These are phyloP conservation scores for Amorpha juglandis DNA, from an alignment of 2,888 invertebrate species.

Conservation along the genomic window DNA sequence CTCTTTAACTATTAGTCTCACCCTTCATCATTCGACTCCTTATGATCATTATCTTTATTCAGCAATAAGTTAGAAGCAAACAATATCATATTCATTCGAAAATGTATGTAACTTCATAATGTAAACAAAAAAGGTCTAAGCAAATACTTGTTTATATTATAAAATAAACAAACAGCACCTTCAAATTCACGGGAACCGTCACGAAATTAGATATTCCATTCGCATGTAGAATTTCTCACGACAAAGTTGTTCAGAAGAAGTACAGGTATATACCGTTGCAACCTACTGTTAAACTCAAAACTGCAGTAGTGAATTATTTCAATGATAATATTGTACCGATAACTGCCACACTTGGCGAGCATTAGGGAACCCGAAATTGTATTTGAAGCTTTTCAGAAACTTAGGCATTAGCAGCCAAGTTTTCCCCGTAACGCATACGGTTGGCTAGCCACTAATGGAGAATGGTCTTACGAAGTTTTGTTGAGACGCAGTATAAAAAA, in stretches of 20 bases:
- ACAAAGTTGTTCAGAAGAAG: neutral
- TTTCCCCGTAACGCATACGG: constrained; percentile 74
- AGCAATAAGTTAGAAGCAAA: too few species aligned
- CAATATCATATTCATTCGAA: neutral
- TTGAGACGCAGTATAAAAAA: constrained; percentile 49
- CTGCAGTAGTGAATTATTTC: constrained; percentile 10
- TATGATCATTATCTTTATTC: too few species aligned
- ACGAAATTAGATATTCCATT: neutral
- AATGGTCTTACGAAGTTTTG: constrained; percentile 62
- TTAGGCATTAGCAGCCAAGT: constrained; percentile 70
- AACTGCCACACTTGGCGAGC: constrained; percentile 32
- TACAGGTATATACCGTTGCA: constrained; percentile 21
- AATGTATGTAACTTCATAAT: neutral
- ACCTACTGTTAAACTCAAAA: constrained; percentile 21
- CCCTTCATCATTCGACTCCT: too few species aligned
- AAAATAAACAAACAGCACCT: neutral
- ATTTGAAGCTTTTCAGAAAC: constrained; percentile 72
- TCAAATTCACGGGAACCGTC: neutral
- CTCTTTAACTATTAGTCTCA: too few species aligned
- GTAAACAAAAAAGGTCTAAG: neutral
- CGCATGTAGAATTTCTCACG: neutral
- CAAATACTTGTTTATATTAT: too few species aligned
- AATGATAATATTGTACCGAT: constrained; percentile 29
- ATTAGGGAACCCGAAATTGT: constrained; percentile 59
- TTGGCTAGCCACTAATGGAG: constrained; percentile 74